phyloP scores from a whole-genome alignment of 2,113 vertebrate species.

The Salvelinus sp. region DNA sequence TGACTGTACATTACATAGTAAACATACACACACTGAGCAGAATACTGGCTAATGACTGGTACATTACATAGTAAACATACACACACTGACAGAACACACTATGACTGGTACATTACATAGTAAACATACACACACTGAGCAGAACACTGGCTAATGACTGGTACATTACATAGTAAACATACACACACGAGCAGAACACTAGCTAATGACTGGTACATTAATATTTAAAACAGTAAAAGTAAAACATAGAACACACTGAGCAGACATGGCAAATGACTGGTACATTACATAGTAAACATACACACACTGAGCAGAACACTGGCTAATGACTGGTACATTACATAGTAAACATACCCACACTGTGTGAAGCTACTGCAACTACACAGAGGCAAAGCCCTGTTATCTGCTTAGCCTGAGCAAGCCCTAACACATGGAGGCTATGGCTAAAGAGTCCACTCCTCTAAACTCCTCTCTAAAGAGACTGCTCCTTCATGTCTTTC shows the following conservation, averaged over 20 bases:
- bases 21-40: slow-evolving; percentile 28
- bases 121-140: slow-evolving; percentile 6
- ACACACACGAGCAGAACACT: slow-evolving; percentile 40
- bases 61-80: slow-evolving; percentile 24
- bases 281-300: slow-evolving; percentile 26
- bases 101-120: slow-evolving; percentile 25
- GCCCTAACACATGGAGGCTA: not conserved
- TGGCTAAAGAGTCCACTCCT: too few species aligned
- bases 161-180: slow-evolving; percentile 25
- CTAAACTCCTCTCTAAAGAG: not conserved
- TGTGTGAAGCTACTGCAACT: slow-evolving; percentile 3
- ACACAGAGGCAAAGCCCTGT: slow-evolving; percentile 1
- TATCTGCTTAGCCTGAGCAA: not conserved
- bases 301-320: slow-evolving; percentile 39
- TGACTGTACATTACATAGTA: too few species aligned
- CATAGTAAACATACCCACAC: slow-evolving; percentile 5
- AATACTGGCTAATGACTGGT: slow-evolving; percentile 27
- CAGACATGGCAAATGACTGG: too few species aligned
- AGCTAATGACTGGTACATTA: slow-evolving; percentile 17
- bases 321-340: slow-evolving; percentile 18
- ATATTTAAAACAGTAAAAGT: too few species aligned
- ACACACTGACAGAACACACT: slow-evolving; percentile 40
- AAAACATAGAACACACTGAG: too few species aligned
- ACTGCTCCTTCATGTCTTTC: not conserved
- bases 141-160: slow-evolving; percentile 26